Conservation (phyloP, 1,140 invertebrate genomes). For the Apis florea region DNA sequence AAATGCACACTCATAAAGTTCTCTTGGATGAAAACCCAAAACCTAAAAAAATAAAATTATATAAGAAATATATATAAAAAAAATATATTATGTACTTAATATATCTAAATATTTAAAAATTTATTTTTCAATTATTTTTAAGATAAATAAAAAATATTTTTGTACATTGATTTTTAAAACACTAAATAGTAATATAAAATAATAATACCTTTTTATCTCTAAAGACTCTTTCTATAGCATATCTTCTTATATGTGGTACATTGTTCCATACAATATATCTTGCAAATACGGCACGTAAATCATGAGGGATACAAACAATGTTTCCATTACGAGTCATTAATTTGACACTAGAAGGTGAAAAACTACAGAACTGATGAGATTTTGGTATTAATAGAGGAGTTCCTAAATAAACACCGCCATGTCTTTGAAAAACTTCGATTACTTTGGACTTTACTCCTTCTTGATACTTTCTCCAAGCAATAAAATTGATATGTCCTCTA, state of each 20-base stretch:
- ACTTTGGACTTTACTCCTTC: constrained; percentile 78
- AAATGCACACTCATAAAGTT: constrained; percentile 95
- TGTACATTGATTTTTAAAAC: not conserved
- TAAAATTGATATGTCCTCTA: constrained; percentile 67
- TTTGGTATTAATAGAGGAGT: constrained; percentile 90
- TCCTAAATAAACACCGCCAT: constrained; percentile 88
- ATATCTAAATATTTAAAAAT: constrained; percentile 5
- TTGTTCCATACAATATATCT: constrained; percentile 91
- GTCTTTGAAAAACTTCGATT: constrained; percentile 86
- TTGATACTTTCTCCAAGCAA: constrained; percentile 61
- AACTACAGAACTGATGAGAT: constrained; percentile 81
- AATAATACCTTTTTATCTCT: constrained; percentile 87
- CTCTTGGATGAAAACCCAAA: constrained; percentile 92
- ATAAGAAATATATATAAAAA: constrained; percentile 5
- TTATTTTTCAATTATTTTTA: not conserved
- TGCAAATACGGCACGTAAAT: constrained; percentile 89
- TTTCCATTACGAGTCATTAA: constrained; percentile 92
- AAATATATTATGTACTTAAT: constrained; percentile 14
- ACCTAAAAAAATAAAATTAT: constrained; percentile 59
- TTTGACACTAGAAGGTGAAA: constrained; percentile 84
- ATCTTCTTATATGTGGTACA: constrained; percentile 90
- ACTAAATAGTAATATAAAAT: not conserved
- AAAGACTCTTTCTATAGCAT: constrained; percentile 92
- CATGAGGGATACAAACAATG: constrained; percentile 90
- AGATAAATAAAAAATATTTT: not conserved